These are phyloP conservation scores for Lagothrix lagotricha DNA, from an alignment of 2,797 vertebrate genomes.

Conservation along the genomic window DNA sequence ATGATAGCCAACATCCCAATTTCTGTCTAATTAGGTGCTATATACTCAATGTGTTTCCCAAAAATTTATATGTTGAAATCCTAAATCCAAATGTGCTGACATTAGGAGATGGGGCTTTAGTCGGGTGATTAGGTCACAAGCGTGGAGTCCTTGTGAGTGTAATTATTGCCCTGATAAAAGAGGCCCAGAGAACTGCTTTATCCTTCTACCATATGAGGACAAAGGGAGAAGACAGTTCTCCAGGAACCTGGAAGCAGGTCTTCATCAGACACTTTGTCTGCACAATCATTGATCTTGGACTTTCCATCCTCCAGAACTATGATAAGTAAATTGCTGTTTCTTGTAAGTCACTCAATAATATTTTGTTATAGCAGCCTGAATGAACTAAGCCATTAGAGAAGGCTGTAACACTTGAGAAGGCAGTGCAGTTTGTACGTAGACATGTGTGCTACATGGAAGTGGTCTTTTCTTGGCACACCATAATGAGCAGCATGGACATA, in stretches of 20 bases:
- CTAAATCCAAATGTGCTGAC: too few species aligned
- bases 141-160: fast-evolving
- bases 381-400: background rate
- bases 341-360: background rate
- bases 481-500: background rate
- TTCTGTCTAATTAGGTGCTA: background rate
- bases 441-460: background rate
- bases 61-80: background rate
- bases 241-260: background rate
- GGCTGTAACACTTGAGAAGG: background rate
- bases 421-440: background rate
- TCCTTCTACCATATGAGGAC: background rate
- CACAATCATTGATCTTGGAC: background rate
- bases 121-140: too few species aligned
- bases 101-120: background rate
- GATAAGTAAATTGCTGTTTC: background rate
- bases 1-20: background rate
- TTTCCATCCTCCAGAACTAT: background rate
- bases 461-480: background rate
- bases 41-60: background rate
- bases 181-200: too few species aligned
- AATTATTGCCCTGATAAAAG: background rate
- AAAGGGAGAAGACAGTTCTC: background rate
- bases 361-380: background rate
- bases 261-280: background rate